Base-by-base conservation (phyloP, 1,140 invertebrate species). In the Dinothrombium tinctorium region DNA sequence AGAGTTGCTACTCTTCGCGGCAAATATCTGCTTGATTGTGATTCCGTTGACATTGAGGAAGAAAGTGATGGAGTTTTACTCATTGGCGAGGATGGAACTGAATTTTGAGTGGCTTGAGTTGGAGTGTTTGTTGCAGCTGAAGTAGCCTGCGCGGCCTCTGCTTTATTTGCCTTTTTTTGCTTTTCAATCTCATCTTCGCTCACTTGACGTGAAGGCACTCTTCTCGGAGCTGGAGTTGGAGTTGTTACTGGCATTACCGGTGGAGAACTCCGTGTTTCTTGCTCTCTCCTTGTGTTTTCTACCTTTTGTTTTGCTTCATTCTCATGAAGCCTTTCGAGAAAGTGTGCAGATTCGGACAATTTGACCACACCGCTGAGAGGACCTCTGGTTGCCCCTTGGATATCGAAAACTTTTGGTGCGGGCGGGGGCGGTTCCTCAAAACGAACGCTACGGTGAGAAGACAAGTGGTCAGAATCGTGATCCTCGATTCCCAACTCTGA, bases 301-400 rank as follows among this genome's bases (percentile, higher is more conserved):
- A 78, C 74, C 21, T 51, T 47, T 43, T 68, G 71, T 47, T 79
- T 74, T 38, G 68, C 71, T 47, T 83, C 79, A 37, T 47, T 51
- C 32, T 54, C 46, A 49, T 82, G 72, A 38, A 87, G 63, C 36
- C 80, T 72, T 56, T 80, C 78, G 68, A 87, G 82, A 0, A 86
- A 76, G 32, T 79, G 64, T 0, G 80, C 75, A 24, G 78, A 84
- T 54, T 89, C 83, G n/a, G 71, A 70, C 3, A 87, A 59, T n/a
- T 78, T 65, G 37, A 78, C 76, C 52, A 89, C 82, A 11, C 82
- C 83, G 56, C 79, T 84, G 0, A 90, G 64, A 2, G 82, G 82
- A 5, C 82, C 83, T 40, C 74, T 65, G 4, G 78, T 73, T 1
- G 77, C 79, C 53, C 86, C 81, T 59, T 89, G 81, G 3, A 80